Evolutionary conservation across 2,888 invertebrate genomes (phyloP).

Genomic region (Disparrhopalites patrizii): DNA sequence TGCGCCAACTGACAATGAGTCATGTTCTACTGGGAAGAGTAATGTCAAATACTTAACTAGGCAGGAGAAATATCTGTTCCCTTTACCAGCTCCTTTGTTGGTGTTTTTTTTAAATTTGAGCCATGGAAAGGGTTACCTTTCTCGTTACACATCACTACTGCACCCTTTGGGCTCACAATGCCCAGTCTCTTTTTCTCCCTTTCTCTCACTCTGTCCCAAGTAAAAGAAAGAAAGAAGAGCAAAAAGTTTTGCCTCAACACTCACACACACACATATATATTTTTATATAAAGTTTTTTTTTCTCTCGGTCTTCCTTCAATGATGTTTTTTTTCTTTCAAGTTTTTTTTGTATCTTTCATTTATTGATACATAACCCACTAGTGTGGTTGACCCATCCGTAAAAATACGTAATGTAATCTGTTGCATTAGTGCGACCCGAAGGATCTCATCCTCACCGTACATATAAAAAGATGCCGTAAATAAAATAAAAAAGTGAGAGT

Average conservation of each 20-base stretch:
- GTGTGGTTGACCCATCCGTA: constrained; percentile 20
- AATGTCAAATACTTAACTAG: constrained; percentile 24
- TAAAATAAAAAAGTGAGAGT: constrained; percentile 1
- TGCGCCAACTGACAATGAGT: constrained; percentile 6
- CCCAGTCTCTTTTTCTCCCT: too few relatives aligned
- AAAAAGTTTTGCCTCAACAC: constrained; percentile 10
- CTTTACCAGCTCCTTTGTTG: constrained; percentile 16
- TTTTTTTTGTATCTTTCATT: neutral
- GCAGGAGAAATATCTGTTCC: constrained; percentile 18
- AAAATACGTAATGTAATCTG: constrained; percentile 12
- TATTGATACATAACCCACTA: constrained; percentile 10
- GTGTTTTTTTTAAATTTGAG: neutral
- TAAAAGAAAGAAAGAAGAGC: constrained; percentile 18
- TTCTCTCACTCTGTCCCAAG: too few relatives aligned
- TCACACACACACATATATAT: neutral
- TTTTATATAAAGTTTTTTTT: neutral
- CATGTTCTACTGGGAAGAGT: constrained; percentile 5
- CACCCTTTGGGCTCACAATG: too few relatives aligned
- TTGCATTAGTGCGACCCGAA: too few relatives aligned
- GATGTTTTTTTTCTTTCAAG: neutral
- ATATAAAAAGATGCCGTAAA: neutral
- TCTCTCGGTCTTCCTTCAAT: too few relatives aligned
- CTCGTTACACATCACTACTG: constrained; percentile 4
- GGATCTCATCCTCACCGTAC: neutral
- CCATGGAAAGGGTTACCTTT: constrained; percentile 18